Evolutionary conservation across 2,797 vertebrate species (phyloP), one percentile per base, ranked within the genome.

Genomic region (Alfaro cultratus): DNA sequence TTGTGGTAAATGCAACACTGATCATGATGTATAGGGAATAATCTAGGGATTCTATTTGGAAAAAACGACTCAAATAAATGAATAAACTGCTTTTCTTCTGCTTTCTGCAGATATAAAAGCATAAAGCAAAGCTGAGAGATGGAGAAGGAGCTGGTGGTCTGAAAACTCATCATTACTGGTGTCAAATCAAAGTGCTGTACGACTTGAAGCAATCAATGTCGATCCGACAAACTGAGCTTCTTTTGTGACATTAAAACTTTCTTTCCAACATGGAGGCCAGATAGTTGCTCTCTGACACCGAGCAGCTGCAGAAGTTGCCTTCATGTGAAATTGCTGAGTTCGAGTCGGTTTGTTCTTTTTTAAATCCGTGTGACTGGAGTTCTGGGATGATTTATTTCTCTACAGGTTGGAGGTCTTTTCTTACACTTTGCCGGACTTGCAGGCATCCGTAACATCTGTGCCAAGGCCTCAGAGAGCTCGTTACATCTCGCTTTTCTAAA

Each of bases 321-420:
- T 51, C 11, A 36, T 62, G 31, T 43, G 72, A 75, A 45, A 75
- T 16, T 34, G 55, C 34, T 49, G 67, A 51, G 34, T 64, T 64
- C 6, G 34, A 76, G 18, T 36, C 36, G 1, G 18, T 47, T 31
- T 39, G 43, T 26, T 7, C 12, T 67, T 43, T 67, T 31, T 23
- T 16, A 31, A 60, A 34, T 73, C 23, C 18, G 4, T n/a, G n/a
- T 53, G 47, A 31, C 75, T 75, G n/a, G 7, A 29, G n/a, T n/a
- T 34, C 21, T 26, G 23, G 31, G 68, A 1, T 39, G 23, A 39
- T 64, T 47, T 82, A 74, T 74, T 46, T 74, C 36, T 3, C 8
- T 34, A 26, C 36, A 11, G 51, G 53, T 82, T 74, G 47, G 55
- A 75, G 34, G 70, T 10, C 29, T 78, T 78, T 60, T 36, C 26